Percentiles rank a stretch among this genome's conserved stretches.
Evolutionary conservation across 2,888 invertebrate species (phyloP).

Genomic region (Drosophila colorata): DNA sequence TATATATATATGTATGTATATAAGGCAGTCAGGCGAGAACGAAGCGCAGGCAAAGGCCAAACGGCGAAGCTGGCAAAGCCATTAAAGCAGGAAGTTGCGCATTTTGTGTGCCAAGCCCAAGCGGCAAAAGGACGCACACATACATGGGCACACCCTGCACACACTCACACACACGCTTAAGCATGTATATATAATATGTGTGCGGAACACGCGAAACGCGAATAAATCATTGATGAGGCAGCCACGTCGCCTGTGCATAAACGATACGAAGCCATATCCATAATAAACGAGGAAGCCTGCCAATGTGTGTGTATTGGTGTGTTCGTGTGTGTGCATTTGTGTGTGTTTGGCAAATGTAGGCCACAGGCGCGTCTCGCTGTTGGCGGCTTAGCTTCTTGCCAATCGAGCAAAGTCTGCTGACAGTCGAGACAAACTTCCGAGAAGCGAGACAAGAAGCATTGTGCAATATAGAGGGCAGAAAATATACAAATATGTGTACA

Average conservation of each 20-base stretch:
- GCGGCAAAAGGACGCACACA: slow-evolving; percentile 47
- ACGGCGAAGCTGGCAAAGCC: slow-evolving; percentile 50
- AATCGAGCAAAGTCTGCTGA: slow-evolving; percentile 55
- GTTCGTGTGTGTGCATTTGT: slow-evolving; percentile 17
- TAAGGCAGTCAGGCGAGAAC: slow-evolving; percentile 36
- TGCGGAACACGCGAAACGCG: slow-evolving; percentile 72
- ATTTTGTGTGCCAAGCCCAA: slow-evolving; percentile 63
- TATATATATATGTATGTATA: slow-evolving; percentile 6
- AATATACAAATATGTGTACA: slow-evolving; percentile 13
- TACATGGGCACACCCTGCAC: slow-evolving; percentile 9
- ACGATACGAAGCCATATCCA: slow-evolving; percentile 37
- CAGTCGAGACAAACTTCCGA: slow-evolving; percentile 75
- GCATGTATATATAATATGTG: slow-evolving; percentile 22
- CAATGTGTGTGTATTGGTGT: slow-evolving; percentile 10
- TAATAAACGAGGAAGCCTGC: slow-evolving; percentile 29
- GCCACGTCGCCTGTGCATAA: slow-evolving; percentile 25
- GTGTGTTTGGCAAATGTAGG: slow-evolving; percentile 65
- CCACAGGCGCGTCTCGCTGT: slow-evolving; percentile 66
- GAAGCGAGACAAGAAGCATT: slow-evolving; percentile 46
- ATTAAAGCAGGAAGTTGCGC: slow-evolving; percentile 78
- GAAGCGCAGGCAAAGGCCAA: slow-evolving; percentile 41
- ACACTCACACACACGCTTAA: slow-evolving; percentile 1
- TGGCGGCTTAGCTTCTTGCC: slow-evolving; percentile 57
- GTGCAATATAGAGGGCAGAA: slow-evolving; percentile 14
- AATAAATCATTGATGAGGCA: slow-evolving; percentile 77